A percentile compares a stretch with the other conserved stretches of the same genome.
These are phyloP conservation scores for Gonioctena quinquepunctata DNA, from an alignment of 1,140 invertebrate species.

Conservation along the genomic window DNA sequence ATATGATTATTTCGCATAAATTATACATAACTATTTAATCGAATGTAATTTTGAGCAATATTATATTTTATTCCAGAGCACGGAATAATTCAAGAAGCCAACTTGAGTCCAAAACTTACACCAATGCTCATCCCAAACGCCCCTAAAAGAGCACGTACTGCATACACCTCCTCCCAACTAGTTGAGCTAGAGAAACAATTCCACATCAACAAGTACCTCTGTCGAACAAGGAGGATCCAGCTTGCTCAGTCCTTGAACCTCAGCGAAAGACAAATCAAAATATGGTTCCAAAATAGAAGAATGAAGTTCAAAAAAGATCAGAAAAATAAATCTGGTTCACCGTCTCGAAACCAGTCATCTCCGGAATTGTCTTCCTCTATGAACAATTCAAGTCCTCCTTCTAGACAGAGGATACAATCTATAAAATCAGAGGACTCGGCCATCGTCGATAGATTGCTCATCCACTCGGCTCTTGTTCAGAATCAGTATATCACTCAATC, in stretches of 20 bases:
- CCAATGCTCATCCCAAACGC: background rate
- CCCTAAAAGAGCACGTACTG: conserved; percentile 64
- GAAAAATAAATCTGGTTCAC: conserved; percentile 1
- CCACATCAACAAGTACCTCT: conserved; percentile 76
- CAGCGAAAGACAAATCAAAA: conserved; percentile 88
- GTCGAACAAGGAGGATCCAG: conserved; percentile 77
- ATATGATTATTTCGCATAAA: no score
- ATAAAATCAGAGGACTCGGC: background rate
- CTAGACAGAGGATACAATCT: background rate
- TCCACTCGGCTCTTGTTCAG: background rate
- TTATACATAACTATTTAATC: no score
- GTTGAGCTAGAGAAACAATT: conserved; percentile 84
- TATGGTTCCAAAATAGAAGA: conserved; percentile 78
- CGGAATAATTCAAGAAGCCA: background rate
- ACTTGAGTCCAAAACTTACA: background rate
- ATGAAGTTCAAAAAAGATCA: conserved; percentile 68
- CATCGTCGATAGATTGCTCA: background rate
- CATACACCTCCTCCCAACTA: conserved; percentile 80
- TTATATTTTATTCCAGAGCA: background rate
- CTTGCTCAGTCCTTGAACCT: conserved; percentile 73
- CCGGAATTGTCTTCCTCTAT: background rate
- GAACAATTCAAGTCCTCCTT: background rate
- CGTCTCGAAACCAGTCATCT: background rate
- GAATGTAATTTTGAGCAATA: no score
- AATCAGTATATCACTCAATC: background rate